Conservation (phyloP, 2,797 vertebrate species). For the Antennarius maculatus region DNA sequence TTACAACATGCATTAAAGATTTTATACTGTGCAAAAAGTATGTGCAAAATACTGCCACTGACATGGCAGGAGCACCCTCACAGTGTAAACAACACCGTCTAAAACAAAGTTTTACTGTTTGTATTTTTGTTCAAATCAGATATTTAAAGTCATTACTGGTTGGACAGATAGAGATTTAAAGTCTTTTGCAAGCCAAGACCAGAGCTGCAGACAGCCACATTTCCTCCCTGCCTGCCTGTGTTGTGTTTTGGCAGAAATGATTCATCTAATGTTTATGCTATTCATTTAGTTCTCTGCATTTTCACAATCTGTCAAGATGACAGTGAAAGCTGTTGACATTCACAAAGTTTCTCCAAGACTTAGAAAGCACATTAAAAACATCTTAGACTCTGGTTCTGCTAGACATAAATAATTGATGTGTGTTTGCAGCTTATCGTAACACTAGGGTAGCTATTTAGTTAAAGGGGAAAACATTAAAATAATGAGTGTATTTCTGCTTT, state of each 20-base stretch:
- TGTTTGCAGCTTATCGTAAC: slow-evolving; percentile 31
- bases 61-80: slow-evolving; percentile 15
- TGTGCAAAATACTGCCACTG: slow-evolving; percentile 23
- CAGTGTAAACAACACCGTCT: slow-evolving; percentile 7
- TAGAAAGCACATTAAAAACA: slow-evolving; percentile 44
- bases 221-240: slow-evolving; percentile 19
- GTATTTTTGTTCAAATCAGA: slow-evolving; percentile 10
- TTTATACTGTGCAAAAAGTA: slow-evolving; percentile 16
- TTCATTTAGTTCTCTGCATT: slow-evolving; percentile 49
- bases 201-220: slow-evolving; percentile 8
- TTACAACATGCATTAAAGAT: too few species aligned
- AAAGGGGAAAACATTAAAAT: slow-evolving; percentile 3
- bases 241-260: slow-evolving; percentile 58
- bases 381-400: slow-evolving; percentile 26
- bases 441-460: slow-evolving; percentile 19
- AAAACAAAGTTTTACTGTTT: slow-evolving; percentile 7
- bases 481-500: slow-evolving; percentile 3
- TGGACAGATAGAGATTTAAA: slow-evolving; percentile 27
- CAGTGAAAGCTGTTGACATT: slow-evolving; percentile 55
- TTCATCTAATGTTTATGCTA: slow-evolving; percentile 68
- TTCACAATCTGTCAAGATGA: slow-evolving; percentile 65
- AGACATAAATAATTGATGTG: slow-evolving; percentile 56
- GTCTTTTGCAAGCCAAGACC: slow-evolving; percentile 17
- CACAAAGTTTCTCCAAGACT: slow-evolving; percentile 48
- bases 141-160: slow-evolving; percentile 17